Evolutionary conservation across 1,140 invertebrate species (phyloP).

Genomic region (Macrostomum lignano): DNA sequence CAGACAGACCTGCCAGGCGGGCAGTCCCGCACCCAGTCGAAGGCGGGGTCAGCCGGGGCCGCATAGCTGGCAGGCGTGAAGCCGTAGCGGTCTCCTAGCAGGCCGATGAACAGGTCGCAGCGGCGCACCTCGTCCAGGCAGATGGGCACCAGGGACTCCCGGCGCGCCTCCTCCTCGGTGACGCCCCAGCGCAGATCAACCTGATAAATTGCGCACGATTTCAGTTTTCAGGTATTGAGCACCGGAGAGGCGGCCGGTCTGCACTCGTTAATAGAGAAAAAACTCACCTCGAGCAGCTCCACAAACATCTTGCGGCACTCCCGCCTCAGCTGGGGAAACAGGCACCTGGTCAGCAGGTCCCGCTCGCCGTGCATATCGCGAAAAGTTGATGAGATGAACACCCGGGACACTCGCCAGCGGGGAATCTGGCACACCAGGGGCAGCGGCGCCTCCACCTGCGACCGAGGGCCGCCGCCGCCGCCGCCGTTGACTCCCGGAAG

Average conservation of each 20-base stretch:
- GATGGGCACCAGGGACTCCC: conserved; percentile 20
- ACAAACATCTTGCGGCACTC: conserved; percentile 9
- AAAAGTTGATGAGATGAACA: conserved; percentile 32
- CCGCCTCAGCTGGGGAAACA: conserved; percentile 23
- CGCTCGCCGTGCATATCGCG: conserved; percentile 31
- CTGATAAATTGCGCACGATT: too few relatives aligned
- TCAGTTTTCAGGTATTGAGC: too few relatives aligned
- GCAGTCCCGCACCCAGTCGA: too few relatives aligned
- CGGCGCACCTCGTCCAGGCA: conserved; percentile 26
- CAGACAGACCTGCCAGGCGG: too few relatives aligned
- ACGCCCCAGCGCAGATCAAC: conserved; percentile 31
- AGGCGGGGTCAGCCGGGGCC: too few relatives aligned
- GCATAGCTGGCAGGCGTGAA: too few relatives aligned
- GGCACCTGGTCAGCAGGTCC: conserved; percentile 26
- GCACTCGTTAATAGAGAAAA: too few relatives aligned
- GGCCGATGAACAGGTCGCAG: conserved; percentile 28
- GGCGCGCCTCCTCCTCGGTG: conserved; percentile 21
- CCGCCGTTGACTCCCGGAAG: neutral
- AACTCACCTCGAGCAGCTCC: too few relatives aligned
- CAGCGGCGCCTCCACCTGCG: conserved; percentile 7
- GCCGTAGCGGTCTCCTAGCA: conserved; percentile 29
- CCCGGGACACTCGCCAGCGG: conserved; percentile 7
- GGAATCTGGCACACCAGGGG: too few relatives aligned
- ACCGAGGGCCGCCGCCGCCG: neutral
- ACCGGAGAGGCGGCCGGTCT: too few relatives aligned